Base-by-base conservation (phyloP, 2,113 vertebrate species). In the Lampris megalopsis region DNA sequence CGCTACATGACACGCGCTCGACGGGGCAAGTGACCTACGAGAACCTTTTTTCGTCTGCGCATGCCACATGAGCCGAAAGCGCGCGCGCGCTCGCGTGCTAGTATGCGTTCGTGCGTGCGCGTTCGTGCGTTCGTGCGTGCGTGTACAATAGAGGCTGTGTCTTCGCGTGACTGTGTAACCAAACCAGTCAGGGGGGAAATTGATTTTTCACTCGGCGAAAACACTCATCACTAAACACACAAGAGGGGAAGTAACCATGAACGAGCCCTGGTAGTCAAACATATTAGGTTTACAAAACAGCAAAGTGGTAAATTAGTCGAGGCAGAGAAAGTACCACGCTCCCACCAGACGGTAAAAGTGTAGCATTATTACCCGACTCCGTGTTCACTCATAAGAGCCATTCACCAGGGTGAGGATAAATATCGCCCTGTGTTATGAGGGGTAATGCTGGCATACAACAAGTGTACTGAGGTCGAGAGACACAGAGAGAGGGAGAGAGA, bases 211-310 rank as follows among this genome's bases (percentile, higher is more conserved):
- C 52, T 71, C 49, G 24, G 73, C 86, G 83, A 86, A 85, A 91
- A 76, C 83, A 73, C 86, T 90, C 89, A 88, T 92, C 88, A 77
- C 85, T 71, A 59, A 88, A 86, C 88, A 90, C 89, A 91, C 86
- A 89, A 78, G 87, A n/a, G 77, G 87, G 84, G 91, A 92, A 91
- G 89, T 90, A 91, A 92, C 75, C 91, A 82, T 90, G 89, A 91
- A 87, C 80, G 66, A 87, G 84, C 88, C 85, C 80, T 82, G 73
- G 87, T 71, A 79, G 81, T 89, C 91, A 74, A 86, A 92, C 82
- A 71, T 82, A 84, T 89, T 84, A 76, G 83, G 89, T 87, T 92
- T 88, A 89, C 89, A 87, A 88, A 91, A 88, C 88, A 64, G 72
- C 84, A 86, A 79, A 85, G 86, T 84, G 86, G 88, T 68, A 73